phyloP scores from a whole-genome alignment of 2,797 vertebrate species.

The Malacoraja senta region DNA sequence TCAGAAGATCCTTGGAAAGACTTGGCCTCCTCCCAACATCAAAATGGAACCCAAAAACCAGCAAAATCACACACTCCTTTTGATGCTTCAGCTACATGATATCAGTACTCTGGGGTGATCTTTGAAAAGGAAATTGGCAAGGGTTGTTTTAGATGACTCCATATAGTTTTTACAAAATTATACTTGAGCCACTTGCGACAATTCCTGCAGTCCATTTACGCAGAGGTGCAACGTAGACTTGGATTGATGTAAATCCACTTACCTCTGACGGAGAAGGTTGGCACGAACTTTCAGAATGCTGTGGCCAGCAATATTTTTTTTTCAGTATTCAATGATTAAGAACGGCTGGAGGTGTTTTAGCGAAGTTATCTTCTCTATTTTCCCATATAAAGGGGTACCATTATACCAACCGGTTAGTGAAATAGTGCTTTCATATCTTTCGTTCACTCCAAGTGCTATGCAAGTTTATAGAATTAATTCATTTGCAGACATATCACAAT shows the following conservation, averaged over 20 bases:
- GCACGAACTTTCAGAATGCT: background rate
- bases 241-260: background rate
- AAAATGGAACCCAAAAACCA: background rate
- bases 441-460: conserved; percentile 66
- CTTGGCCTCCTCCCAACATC: background rate
- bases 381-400: background rate
- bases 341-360: conserved; percentile 25
- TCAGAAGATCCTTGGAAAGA: background rate
- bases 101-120: background rate
- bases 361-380: background rate
- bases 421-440: conserved; percentile 46
- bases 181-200: background rate
- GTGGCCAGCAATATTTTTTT: background rate
- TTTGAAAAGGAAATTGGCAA: background rate
- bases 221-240: background rate
- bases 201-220: background rate
- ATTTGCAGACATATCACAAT: conserved; percentile 12
- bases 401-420: conserved; percentile 32
- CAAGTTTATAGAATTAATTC: conserved; percentile 65
- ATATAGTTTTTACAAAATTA: conserved; percentile 35
- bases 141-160: background rate
- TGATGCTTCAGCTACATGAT: background rate
- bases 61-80: conserved; percentile 23
- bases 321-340: conserved; percentile 25
- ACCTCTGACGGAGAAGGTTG: background rate